phyloP scores from a whole-genome alignment of 1,140 invertebrate species.

The Drosophila ficusphila region DNA sequence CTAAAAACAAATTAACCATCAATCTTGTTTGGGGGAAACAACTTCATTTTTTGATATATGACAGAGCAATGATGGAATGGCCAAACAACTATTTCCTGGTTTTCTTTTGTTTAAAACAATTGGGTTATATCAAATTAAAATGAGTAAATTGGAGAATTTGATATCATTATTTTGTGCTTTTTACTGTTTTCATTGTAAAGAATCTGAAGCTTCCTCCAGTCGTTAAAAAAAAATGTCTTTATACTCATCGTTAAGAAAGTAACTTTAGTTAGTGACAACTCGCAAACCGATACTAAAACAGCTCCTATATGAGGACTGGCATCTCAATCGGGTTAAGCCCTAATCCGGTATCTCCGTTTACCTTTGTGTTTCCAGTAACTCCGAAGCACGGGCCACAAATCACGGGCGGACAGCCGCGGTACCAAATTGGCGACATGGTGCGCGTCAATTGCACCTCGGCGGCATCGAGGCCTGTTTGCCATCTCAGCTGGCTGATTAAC shows the following conservation, averaged over 20 bases:
- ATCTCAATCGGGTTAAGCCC: not conserved
- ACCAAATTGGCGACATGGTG: conserved; percentile 93
- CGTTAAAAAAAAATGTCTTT: too few relatives aligned
- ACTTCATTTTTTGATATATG: conserved; percentile 2
- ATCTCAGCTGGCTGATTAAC: conserved; percentile 95
- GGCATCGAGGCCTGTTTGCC: conserved; percentile 91
- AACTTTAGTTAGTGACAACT: too few relatives aligned
- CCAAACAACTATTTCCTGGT: not conserved
- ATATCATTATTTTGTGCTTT: too few relatives aligned
- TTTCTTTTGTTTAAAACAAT: not conserved
- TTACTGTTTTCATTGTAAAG: not conserved
- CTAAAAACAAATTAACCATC: conserved; percentile 35
- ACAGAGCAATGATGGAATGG: conserved; percentile 9
- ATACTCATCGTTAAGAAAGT: too few relatives aligned
- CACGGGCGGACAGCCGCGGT: conserved; percentile 90
- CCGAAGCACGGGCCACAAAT: conserved; percentile 93
- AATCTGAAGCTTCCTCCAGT: too few relatives aligned
- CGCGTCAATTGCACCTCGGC: conserved; percentile 93
- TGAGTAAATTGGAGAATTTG: not conserved
- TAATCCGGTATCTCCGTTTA: conserved; percentile 2
- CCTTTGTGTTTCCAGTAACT: conserved; percentile 87
- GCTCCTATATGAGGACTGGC: not conserved
- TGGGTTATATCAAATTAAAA: not conserved
- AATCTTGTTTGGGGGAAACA: conserved; percentile 30
- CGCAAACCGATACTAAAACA: not conserved